These are phyloP conservation scores for Lampropteryx suffumata DNA, from an alignment of 2,888 invertebrate genomes.

Conservation along the genomic window DNA sequence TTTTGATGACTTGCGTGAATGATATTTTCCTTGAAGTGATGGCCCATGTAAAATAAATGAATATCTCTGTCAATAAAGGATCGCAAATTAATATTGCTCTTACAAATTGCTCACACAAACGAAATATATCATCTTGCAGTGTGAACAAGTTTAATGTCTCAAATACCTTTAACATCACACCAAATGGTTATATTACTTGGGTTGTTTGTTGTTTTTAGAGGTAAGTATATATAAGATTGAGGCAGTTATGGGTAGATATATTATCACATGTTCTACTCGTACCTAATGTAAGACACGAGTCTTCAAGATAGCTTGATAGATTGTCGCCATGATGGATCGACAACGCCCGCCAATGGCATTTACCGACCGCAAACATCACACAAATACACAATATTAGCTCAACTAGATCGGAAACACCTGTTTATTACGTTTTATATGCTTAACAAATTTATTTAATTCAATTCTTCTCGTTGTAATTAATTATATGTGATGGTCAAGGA, in stretches of 20 bases:
- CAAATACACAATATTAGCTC: constrained; percentile 24
- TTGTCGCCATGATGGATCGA: constrained; percentile 67
- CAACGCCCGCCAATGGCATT: constrained; percentile 45
- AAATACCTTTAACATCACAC: not conserved
- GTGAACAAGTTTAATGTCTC: constrained; percentile 2
- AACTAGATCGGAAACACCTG: constrained; percentile 30
- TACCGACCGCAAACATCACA: constrained; percentile 56
- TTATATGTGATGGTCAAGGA: too few species aligned
- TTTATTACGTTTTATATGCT: too few species aligned
- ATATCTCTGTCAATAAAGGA: constrained; percentile 21
- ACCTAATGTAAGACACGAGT: constrained; percentile 41
- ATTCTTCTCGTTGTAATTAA: too few species aligned
- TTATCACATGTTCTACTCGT: constrained; percentile 13
- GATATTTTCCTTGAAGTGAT: constrained; percentile 22
- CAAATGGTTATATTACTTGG: too few species aligned
- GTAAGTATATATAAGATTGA: not conserved
- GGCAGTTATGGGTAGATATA: constrained; percentile 4
- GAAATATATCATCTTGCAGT: constrained; percentile 4
- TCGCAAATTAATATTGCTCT: constrained; percentile 12
- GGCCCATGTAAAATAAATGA: constrained; percentile 14
- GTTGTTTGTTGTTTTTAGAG: constrained; percentile 3
- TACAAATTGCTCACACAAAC: constrained; percentile 8
- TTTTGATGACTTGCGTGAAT: constrained; percentile 36
- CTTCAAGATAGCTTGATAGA: constrained; percentile 56
- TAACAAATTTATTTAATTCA: too few species aligned